Conservation (phyloP, 2,888 invertebrate species). For the Geophilus truncorum region DNA sequence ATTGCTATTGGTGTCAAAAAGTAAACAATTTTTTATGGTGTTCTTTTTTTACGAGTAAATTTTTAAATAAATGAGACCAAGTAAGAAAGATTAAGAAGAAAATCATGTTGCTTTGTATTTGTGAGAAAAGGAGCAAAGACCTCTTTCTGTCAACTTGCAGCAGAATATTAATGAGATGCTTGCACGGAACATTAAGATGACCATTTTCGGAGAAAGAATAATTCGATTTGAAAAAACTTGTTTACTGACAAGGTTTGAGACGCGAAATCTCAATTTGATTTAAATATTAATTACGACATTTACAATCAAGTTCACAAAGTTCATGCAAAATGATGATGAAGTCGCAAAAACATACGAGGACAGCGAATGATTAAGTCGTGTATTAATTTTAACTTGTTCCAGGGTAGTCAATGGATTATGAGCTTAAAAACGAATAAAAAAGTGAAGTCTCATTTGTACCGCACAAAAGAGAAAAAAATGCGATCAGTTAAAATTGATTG, state of each 20-base stretch:
- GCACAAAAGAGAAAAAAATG: background rate
- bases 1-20: background rate
- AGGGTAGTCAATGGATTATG: background rate
- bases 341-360: background rate
- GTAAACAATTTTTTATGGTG: background rate
- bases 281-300: background rate
- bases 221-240: conserved; percentile 8
- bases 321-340: background rate
- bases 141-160: conserved; percentile 16
- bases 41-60: background rate
- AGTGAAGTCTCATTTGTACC: too few relatives aligned
- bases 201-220: conserved; percentile 12
- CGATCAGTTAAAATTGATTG: background rate
- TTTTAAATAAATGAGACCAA: background rate
- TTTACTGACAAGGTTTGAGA: background rate
- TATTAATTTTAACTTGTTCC: background rate
- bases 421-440: background rate
- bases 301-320: background rate
- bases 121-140: conserved; percentile 11
- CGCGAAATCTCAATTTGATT: conserved; percentile 4
- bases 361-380: background rate
- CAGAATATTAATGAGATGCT: conserved; percentile 4
- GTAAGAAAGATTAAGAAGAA: background rate
- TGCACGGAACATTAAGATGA: conserved; percentile 21
- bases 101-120: background rate